Evolutionary conservation across 2,797 vertebrate genomes (phyloP).

Genomic region (Eulemur mongoz): DNA sequence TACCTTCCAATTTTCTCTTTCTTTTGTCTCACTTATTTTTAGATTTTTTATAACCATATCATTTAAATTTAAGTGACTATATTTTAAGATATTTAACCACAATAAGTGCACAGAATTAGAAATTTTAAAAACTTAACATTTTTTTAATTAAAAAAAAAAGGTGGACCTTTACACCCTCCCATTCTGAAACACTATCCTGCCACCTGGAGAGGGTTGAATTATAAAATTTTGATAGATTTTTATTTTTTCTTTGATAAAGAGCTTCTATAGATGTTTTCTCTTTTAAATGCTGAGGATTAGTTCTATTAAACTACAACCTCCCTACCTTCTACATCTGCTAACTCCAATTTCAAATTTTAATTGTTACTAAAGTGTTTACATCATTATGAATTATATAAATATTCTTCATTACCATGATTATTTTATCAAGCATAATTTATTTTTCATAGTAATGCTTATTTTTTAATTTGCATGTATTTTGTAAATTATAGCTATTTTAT

Average conservation of each 20-base stretch:
- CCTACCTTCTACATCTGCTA: background rate
- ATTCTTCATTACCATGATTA: background rate
- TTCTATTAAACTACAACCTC: background rate
- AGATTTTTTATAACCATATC: background rate
- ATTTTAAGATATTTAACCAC: background rate
- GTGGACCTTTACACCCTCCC: accelerated
- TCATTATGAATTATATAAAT: background rate
- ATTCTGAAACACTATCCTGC: background rate
- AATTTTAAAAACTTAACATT: background rate
- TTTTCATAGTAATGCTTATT: background rate
- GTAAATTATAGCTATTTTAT: background rate
- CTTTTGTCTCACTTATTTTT: background rate
- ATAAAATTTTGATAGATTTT: background rate
- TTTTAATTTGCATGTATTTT: background rate
- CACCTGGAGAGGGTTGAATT: background rate
- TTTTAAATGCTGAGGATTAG: background rate
- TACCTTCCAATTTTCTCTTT: background rate
- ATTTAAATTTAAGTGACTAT: background rate
- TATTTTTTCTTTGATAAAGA: background rate
- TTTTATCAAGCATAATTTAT: background rate
- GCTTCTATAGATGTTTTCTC: background rate
- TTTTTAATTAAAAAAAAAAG: background rate
- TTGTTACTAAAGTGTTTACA: background rate
- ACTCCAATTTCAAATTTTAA: background rate
- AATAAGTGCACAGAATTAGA: background rate